These are phyloP conservation scores for Spinus pinus DNA, from an alignment of 2,797 vertebrate species.

Conservation along the genomic window DNA sequence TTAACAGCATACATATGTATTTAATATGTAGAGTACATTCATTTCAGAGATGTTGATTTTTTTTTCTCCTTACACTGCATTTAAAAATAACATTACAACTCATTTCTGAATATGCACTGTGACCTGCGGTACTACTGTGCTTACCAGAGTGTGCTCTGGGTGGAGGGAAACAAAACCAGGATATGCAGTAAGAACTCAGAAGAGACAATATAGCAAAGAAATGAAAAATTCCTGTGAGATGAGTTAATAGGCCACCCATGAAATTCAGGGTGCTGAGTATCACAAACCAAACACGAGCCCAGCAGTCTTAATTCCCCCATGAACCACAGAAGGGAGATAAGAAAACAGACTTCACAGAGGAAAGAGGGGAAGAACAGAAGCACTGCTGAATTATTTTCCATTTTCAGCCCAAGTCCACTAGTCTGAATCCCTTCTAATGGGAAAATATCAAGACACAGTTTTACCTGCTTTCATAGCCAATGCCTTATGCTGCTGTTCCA, in stretches of 20 bases:
- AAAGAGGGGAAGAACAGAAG: neutral
- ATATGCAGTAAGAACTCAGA: neutral
- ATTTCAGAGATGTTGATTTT: conserved; percentile 3
- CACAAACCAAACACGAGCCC: rapidly evolving
- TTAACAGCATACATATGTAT: conserved; percentile 9
- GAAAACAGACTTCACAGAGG: neutral
- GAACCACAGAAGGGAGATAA: neutral
- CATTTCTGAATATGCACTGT: neutral
- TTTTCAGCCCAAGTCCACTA: neutral
- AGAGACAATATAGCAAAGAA: neutral
- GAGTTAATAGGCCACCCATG: neutral
- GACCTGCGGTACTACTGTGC: neutral
- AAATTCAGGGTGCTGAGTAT: neutral
- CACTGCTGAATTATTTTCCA: neutral
- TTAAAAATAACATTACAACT: neutral
- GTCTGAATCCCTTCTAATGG: neutral
- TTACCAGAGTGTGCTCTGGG: neutral
- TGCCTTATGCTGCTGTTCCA: neutral
- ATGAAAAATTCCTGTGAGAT: rapidly evolving
- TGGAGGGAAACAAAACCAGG: neutral
- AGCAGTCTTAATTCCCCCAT: neutral
- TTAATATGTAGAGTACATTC: neutral
- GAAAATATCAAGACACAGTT: neutral
- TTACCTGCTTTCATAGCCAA: neutral
- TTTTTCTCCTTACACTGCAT: neutral